A percentile compares a stretch with the other conserved stretches of the same genome.
phyloP scores from a whole-genome alignment of 2,888 invertebrate genomes.

The Heliconius cydno region DNA sequence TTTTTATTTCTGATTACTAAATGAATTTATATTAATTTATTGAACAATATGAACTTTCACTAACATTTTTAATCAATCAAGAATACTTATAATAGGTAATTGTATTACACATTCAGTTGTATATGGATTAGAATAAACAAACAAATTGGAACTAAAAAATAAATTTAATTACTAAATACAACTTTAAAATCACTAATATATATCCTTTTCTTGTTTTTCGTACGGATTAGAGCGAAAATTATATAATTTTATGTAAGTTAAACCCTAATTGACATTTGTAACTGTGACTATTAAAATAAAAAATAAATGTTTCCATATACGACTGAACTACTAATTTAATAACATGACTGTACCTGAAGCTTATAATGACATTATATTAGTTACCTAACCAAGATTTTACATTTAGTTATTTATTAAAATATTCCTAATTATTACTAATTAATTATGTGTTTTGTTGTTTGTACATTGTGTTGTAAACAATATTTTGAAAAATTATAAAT shows the following conservation, averaged over 20 bases:
- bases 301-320: background rate
- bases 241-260: too few species aligned
- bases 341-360: constrained; percentile 32
- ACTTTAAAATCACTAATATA: background rate
- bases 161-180: background rate
- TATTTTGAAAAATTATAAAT: constrained; percentile 12
- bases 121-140: background rate
- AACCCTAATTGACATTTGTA: too few species aligned
- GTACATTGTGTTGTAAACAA: constrained; percentile 17
- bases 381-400: constrained; percentile 19
- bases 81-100: background rate
- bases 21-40: constrained; percentile 1
- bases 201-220: too few species aligned
- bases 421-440: constrained; percentile 26
- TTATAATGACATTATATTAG: constrained; percentile 27
- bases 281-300: background rate
- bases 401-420: constrained; percentile 19
- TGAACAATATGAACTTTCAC: background rate
- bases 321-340: background rate
- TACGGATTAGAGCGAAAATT: too few species aligned
- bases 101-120: constrained; percentile 1
- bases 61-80: background rate
- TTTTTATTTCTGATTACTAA: background rate
- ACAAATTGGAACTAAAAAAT: too few species aligned
- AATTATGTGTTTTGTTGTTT: constrained; percentile 1